Base-by-base conservation (phyloP, 2,888 invertebrate genomes). In the Coenonympha glycerion region DNA sequence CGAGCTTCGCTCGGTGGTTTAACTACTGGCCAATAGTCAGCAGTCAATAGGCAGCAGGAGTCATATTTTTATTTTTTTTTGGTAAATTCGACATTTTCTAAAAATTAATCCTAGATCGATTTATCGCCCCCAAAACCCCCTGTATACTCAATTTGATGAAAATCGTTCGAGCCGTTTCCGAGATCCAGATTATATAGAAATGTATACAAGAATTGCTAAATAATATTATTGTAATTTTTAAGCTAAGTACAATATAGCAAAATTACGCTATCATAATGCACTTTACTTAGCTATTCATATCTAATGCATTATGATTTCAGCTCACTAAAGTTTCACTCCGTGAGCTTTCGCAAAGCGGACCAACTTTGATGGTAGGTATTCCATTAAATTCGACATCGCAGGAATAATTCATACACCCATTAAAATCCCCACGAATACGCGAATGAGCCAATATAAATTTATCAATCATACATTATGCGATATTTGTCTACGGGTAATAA, bases 371-470 rank as follows among this genome's bases (percentile, higher is more conserved):
- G 39, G 52, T 49, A 46, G 26, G 51, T 49, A 47, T 49, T 52
- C 47, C 44, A 52, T 52, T 52, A 52, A 55, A 52, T 49, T 52
- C 42, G 42, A 42, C 47, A 49, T 44, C 18, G 30, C 34, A 31
- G 19, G 54, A 55, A 55, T 52, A 49, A 55, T 52, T 55, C 47
- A 55, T 55, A 55, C 45, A 24, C 52, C 47, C 47, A 55, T 55
- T 55, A 52, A 52, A 54, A 52, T 47, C 21, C 18, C 26, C 41
- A 41, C 46, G 55, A 52, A 49, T 49, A 47, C 44, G 41, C 30
- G 44, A 48, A 49, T 44, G 34, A 49, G 42, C 42, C 39, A 44
- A 44, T 55, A 55, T 55, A 52, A 52, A 49, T 49, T 52, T 49
- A 55, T 52, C 47, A 55, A 49, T 47, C 52, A 46, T 13, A 26